Percentiles rank a stretch among this genome's conserved stretches.
Evolutionary conservation across 2,888 invertebrate genomes (phyloP).

Genomic region (Pinctada fucata): DNA sequence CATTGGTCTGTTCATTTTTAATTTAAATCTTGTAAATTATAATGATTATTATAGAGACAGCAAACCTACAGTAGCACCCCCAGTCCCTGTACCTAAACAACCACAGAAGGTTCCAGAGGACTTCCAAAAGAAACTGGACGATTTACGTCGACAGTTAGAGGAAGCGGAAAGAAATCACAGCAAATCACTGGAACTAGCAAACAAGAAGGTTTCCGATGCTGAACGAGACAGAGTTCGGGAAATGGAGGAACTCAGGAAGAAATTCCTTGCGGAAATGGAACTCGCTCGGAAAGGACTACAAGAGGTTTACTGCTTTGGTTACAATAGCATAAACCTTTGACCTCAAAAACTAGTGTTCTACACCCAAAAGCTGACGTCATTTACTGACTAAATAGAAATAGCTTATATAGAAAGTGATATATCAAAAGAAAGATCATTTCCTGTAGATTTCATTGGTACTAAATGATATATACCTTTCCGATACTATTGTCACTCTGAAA

Average conservation of each 20-base stretch:
- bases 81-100: background rate
- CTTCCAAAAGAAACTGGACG: slow-evolving; percentile 44
- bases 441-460: too few relatives aligned
- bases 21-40: background rate
- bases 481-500: too few relatives aligned
- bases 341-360: too few relatives aligned
- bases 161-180: slow-evolving; percentile 44
- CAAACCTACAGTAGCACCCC: slow-evolving; percentile 10
- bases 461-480: too few relatives aligned
- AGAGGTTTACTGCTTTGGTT: background rate
- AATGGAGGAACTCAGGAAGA: slow-evolving; percentile 58
- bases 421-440: too few relatives aligned
- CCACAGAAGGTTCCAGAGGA: slow-evolving; percentile 27
- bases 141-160: slow-evolving; percentile 48
- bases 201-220: slow-evolving; percentile 4
- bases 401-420: too few relatives aligned
- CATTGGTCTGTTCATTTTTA: too few relatives aligned
- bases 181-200: slow-evolving; percentile 53
- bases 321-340: too few relatives aligned
- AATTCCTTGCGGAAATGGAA: slow-evolving; percentile 58
- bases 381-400: too few relatives aligned
- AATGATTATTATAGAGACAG: slow-evolving; percentile 21
- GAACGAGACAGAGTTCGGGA: slow-evolving; percentile 49
- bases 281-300: slow-evolving; percentile 37
- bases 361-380: too few relatives aligned